phyloP scores from a whole-genome alignment of 2,888 invertebrate species.

The Scaeva pyrastri region DNA sequence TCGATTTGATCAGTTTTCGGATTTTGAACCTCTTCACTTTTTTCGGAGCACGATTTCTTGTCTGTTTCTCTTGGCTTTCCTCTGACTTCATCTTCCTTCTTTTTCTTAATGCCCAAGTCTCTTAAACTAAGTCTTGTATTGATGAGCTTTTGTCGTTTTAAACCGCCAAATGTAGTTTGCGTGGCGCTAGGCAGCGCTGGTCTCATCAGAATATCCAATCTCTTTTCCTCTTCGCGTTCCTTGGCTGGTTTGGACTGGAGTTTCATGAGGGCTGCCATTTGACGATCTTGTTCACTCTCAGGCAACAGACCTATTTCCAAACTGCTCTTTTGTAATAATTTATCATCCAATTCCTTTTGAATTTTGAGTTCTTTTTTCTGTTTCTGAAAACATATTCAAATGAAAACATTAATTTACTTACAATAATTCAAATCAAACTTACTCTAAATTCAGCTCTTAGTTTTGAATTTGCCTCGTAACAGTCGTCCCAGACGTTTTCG shows the following conservation, averaged over 20 bases:
- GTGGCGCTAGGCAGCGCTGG: constrained; percentile 86
- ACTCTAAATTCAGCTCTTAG: constrained; percentile 95
- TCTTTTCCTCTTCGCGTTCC: constrained; percentile 85
- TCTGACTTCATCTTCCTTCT: constrained; percentile 49
- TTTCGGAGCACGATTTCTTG: neutral
- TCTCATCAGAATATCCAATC: constrained; percentile 85
- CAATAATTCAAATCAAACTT: constrained; percentile 78
- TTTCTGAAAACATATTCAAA: constrained; percentile 84
- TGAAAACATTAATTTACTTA: neutral
- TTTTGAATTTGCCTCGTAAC: constrained; percentile 94
- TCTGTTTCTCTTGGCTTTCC: neutral
- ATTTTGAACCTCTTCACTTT: neutral
- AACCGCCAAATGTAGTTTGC: constrained; percentile 85
- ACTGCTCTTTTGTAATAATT: constrained; percentile 90
- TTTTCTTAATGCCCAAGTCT: constrained; percentile 82
- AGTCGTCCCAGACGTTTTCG: constrained; percentile 94
- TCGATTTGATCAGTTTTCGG: neutral
- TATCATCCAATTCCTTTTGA: constrained; percentile 88
- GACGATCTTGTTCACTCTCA: constrained; percentile 92
- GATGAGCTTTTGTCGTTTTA: constrained; percentile 86
- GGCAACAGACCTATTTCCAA: constrained; percentile 91
- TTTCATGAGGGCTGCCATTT: constrained; percentile 90
- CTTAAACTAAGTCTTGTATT: constrained; percentile 79
- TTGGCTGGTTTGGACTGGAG: constrained; percentile 87
- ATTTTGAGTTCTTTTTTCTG: constrained; percentile 91